Percentiles rank a stretch among this genome's conserved stretches.
Conservation (phyloP, 2,113 vertebrate species). For the Andinoacara biseriatus region DNA sequence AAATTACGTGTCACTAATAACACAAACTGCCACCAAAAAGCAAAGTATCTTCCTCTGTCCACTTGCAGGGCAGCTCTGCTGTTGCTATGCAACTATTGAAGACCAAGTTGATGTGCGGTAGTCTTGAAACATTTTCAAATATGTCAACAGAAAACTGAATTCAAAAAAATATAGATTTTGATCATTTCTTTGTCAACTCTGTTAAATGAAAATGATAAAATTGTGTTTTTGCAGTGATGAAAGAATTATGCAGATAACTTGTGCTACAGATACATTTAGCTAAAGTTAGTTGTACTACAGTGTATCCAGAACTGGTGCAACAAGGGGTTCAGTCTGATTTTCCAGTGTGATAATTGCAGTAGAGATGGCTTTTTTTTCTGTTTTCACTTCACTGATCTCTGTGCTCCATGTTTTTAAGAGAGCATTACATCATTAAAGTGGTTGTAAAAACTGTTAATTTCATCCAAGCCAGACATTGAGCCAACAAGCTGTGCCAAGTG, state of each 20-base stretch:
- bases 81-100: constrained; percentile 37
- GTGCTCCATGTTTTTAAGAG: no score
- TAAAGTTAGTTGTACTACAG: no score
- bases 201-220: not conserved
- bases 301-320: no score
- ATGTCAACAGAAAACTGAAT: not conserved
- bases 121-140: not conserved
- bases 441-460: not conserved
- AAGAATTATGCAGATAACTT: not conserved
- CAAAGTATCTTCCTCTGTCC: not conserved
- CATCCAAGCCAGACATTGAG: not conserved
- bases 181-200: not conserved
- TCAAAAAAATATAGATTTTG: not conserved
- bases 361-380: no score
- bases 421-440: not conserved
- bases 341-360: no score
- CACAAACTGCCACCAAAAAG: not conserved
- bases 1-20: constrained; percentile 33
- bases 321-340: no score
- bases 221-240: not conserved
- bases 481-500: not conserved
- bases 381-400: no score
- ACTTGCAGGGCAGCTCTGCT: not conserved
- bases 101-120: not conserved
- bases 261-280: no score